Percentiles rank a stretch among this genome's conserved stretches.
These are phyloP conservation scores for Drosophila triauraria DNA, from an alignment of 1,140 invertebrate genomes.

Conservation along the genomic window DNA sequence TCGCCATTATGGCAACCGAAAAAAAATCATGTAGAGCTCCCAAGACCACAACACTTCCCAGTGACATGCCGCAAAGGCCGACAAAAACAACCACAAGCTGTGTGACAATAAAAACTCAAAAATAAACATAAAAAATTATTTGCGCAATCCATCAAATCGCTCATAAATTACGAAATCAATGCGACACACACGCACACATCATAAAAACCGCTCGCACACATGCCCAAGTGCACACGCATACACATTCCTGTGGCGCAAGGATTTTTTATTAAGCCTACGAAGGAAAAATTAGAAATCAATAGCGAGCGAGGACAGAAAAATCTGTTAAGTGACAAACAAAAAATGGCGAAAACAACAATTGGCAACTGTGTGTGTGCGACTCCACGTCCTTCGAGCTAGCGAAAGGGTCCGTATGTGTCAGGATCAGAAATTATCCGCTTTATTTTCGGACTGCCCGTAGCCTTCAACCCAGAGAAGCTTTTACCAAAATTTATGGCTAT, in stretches of 20 bases:
- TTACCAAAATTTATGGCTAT: slow-evolving; percentile 58
- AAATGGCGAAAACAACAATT: slow-evolving; percentile 31
- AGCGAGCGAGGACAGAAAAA: slow-evolving; percentile 49
- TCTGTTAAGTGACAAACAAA: slow-evolving; percentile 69
- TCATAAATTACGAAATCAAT: slow-evolving; percentile 73
- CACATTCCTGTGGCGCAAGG: slow-evolving; percentile 16
- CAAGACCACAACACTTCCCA: slow-evolving; percentile 18
- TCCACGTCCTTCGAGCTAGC: slow-evolving; percentile 1
- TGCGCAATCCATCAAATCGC: slow-evolving; percentile 70
- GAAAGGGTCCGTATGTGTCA: slow-evolving; percentile 31
- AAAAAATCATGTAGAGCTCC: neutral
- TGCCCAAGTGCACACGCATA: neutral
- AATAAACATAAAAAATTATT: slow-evolving; percentile 63
- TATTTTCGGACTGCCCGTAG: slow-evolving; percentile 47
- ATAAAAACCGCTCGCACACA: slow-evolving; percentile 29
- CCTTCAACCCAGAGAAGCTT: slow-evolving; percentile 38
- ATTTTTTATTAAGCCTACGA: slow-evolving; percentile 48
- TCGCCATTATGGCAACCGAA: slow-evolving; percentile 9
- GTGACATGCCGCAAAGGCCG: slow-evolving; percentile 7
- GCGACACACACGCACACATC: slow-evolving; percentile 40
- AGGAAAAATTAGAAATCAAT: slow-evolving; percentile 76
- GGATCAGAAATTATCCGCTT: slow-evolving; percentile 65
- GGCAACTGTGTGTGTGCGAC: slow-evolving; percentile 17
- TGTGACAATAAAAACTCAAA: slow-evolving; percentile 56
- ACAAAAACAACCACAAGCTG: slow-evolving; percentile 40